phyloP scores from a whole-genome alignment of 2,797 vertebrate genomes.

The Clarias pachynema region DNA sequence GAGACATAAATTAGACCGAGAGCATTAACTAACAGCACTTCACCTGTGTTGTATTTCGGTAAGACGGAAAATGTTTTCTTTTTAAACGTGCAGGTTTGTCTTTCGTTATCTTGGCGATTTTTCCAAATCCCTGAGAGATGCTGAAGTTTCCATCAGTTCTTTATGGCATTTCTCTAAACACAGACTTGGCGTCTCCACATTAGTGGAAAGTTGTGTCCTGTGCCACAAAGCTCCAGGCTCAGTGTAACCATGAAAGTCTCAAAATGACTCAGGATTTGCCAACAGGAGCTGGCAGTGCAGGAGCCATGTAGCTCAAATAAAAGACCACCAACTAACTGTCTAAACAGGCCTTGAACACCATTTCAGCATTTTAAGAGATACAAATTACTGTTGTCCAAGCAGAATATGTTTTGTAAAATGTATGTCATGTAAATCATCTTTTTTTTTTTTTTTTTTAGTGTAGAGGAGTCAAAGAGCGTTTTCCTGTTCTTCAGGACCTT shows the following conservation, averaged over 20 bases:
- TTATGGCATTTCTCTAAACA: constrained; percentile 63
- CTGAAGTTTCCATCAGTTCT: constrained; percentile 69
- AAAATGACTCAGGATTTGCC: constrained; percentile 64
- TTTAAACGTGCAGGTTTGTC: constrained; percentile 27
- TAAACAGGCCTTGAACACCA: neutral
- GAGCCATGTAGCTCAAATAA: constrained; percentile 35
- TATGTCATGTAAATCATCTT: neutral
- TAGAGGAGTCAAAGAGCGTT: constrained; percentile 78
- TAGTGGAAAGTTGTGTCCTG: constrained; percentile 71
- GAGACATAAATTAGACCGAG: neutral
- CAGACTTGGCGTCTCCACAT: constrained; percentile 53
- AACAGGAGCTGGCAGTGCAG: constrained; percentile 39
- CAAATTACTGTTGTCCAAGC: neutral
- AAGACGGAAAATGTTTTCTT: constrained; percentile 20
- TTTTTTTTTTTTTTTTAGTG: constrained; percentile 65
- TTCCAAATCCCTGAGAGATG: constrained; percentile 47
- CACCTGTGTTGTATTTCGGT: constrained; percentile 28
- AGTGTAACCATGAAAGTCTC: constrained; percentile 71
- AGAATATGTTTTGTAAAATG: neutral
- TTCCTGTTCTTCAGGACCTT: constrained; percentile 85
- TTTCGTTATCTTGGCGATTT: constrained; percentile 46
- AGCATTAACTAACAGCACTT: neutral
- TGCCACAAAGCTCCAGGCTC: constrained; percentile 69
- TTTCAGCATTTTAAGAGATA: neutral
- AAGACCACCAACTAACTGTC: constrained; percentile 42